Percentiles rank a stretch among this genome's conserved stretches.
phyloP scores from a whole-genome alignment of 2,888 invertebrate genomes.

The Caenorhabditis zanzibari region DNA sequence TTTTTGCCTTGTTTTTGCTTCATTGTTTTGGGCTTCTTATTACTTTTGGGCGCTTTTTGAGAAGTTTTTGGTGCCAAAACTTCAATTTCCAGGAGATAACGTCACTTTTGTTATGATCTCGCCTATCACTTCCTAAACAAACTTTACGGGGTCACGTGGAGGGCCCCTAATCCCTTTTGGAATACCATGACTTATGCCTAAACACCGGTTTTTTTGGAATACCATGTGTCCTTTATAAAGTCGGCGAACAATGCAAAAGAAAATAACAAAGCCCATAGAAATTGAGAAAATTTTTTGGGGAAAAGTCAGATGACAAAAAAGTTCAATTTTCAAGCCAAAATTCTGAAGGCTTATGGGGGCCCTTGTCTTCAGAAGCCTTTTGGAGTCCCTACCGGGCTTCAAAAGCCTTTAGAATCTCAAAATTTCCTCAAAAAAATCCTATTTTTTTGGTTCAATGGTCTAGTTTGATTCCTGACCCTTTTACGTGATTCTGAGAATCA shows the following conservation, averaged over 20 bases:
- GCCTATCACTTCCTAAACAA: too few relatives aligned
- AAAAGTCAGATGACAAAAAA: too few relatives aligned
- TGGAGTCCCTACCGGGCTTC: too few relatives aligned
- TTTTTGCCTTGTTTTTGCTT: conserved; percentile 20
- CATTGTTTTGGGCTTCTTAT: neutral
- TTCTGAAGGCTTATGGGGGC: too few relatives aligned
- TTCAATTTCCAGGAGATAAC: neutral
- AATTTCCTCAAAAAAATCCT: too few relatives aligned
- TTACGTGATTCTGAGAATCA: neutral
- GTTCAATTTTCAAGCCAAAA: too few relatives aligned
- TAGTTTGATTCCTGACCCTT: neutral
- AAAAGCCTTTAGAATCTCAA: too few relatives aligned
- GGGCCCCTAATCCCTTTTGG: neutral
- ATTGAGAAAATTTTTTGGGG: too few relatives aligned
- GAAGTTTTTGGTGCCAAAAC: too few relatives aligned
- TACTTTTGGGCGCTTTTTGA: neutral
- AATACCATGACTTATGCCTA: neutral
- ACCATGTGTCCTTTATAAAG: too few relatives aligned
- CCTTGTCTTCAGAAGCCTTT: too few relatives aligned
- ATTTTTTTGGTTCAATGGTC: neutral
- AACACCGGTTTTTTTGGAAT: neutral
- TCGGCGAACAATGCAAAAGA: neutral
- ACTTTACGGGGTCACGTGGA: neutral
- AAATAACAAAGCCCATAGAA: neutral
- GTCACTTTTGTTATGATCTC: too few relatives aligned